A percentile compares a stretch with the other conserved stretches of the same genome.
Evolutionary conservation across 2,797 vertebrate species (phyloP).

Genomic region (Acipenser transmontanus): DNA sequence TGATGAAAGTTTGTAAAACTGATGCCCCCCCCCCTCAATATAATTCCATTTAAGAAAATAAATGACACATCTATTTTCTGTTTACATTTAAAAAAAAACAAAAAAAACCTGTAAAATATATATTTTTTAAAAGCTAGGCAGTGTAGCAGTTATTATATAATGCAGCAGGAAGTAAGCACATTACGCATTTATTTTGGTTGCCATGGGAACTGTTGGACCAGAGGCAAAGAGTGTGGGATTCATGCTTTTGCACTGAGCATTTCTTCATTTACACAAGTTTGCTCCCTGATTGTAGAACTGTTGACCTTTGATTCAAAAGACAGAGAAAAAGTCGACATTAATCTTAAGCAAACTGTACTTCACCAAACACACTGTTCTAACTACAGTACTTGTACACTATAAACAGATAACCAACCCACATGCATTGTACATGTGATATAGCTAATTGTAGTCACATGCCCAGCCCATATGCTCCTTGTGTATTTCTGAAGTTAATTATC

Average conservation of each 20-base stretch:
- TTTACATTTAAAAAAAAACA: too few species aligned
- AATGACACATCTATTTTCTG: too few species aligned
- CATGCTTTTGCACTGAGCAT: background rate
- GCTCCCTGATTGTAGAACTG: background rate
- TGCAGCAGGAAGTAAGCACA: background rate
- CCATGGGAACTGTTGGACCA: slow-evolving; percentile 58
- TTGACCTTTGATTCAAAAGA: slow-evolving; percentile 2
- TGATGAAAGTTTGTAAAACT: too few species aligned
- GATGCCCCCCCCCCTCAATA: too few species aligned
- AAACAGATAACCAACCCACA: background rate
- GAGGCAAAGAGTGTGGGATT: slow-evolving; percentile 39
- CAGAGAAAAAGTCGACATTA: background rate
- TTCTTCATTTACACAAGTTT: slow-evolving; percentile 6
- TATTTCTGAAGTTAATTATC: background rate
- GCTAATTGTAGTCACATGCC: background rate
- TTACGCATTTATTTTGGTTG: slow-evolving; percentile 25
- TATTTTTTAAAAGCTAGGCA: background rate
- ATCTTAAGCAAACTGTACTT: background rate
- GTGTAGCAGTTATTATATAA: slow-evolving; percentile 7
- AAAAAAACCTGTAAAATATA: too few species aligned
- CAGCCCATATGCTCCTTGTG: background rate
- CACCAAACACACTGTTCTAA: background rate
- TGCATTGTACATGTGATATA: slow-evolving; percentile 10
- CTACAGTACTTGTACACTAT: background rate
- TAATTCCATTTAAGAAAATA: too few species aligned